Conservation (phyloP, 1,140 invertebrate genomes). For the Drosophila hydei region DNA sequence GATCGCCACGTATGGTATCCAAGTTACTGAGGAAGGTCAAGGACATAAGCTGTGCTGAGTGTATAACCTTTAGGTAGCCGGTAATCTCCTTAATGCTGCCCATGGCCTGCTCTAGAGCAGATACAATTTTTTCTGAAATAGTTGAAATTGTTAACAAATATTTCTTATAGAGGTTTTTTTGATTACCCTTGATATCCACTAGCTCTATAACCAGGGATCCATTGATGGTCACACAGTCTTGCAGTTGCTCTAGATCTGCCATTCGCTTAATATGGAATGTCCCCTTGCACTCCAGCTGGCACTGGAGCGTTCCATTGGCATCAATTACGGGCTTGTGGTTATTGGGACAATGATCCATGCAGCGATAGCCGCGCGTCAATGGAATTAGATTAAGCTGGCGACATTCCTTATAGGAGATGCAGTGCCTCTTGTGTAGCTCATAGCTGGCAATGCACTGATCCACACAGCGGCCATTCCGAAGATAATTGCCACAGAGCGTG, state of each 20-base stretch:
- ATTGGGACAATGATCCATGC: constrained; percentile 59
- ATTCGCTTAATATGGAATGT: constrained; percentile 50
- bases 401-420: constrained; percentile 57
- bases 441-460: constrained; percentile 61
- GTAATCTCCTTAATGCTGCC: constrained; percentile 90
- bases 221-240: constrained; percentile 66
- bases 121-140: constrained; percentile 60
- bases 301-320: constrained; percentile 32
- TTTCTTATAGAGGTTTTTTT: neutral
- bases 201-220: constrained; percentile 74
- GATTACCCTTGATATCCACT: constrained; percentile 62
- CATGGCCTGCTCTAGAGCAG: constrained; percentile 88
- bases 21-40: constrained; percentile 89
- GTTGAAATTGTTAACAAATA: neutral
- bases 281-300: constrained; percentile 61
- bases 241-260: constrained; percentile 45
- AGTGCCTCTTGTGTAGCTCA: constrained; percentile 53
- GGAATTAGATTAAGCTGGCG: constrained; percentile 54
- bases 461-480: constrained; percentile 39
- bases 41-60: constrained; percentile 91
- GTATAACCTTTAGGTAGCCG: constrained; percentile 90
- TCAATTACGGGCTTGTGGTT: constrained; percentile 50
- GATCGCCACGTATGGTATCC: constrained; percentile 60
- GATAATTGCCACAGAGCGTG: constrained; percentile 55
- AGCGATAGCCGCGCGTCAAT: constrained; percentile 43